Conservation (phyloP, 2,797 vertebrate species). For the Micropoecilia bifurca region DNA sequence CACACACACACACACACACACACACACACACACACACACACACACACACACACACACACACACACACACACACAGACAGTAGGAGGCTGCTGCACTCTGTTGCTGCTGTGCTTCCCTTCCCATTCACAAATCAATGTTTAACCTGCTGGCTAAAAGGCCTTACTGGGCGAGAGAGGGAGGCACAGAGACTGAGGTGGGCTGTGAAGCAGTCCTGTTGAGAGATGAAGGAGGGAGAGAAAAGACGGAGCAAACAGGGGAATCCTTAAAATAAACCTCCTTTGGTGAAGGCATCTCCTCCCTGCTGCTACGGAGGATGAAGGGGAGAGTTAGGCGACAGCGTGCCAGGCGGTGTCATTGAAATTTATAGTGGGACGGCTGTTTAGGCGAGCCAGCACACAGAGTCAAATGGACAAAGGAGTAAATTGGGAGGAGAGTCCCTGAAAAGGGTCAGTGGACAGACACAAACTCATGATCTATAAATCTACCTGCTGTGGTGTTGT, state of each 20-base stretch:
- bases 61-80: slow-evolving; percentile 72
- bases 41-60: no score
- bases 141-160: slow-evolving; percentile 82
- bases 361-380: slow-evolving; percentile 55
- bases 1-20: no score
- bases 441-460: slow-evolving; percentile 32
- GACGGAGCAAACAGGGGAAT: slow-evolving; percentile 74
- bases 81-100: slow-evolving; percentile 72
- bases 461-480: slow-evolving; percentile 19
- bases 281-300: slow-evolving; percentile 74
- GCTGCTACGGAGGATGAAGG: slow-evolving; percentile 55
- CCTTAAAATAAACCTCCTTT: slow-evolving; percentile 74
- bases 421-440: slow-evolving; percentile 32
- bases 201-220: slow-evolving; percentile 69
- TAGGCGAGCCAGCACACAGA: slow-evolving; percentile 27
- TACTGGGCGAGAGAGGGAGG: slow-evolving; percentile 76
- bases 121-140: slow-evolving; percentile 88
- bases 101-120: slow-evolving; percentile 70
- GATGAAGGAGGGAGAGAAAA: slow-evolving; percentile 57
- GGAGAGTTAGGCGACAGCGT: slow-evolving; percentile 31
- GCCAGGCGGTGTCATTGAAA: slow-evolving; percentile 47
- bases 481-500: slow-evolving; percentile 28
- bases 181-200: slow-evolving; percentile 70
- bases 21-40: no score
- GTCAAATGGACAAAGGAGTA: slow-evolving; percentile 43